phyloP scores from a whole-genome alignment of 2,888 invertebrate species.

The Drosophila nr. medialis region DNA sequence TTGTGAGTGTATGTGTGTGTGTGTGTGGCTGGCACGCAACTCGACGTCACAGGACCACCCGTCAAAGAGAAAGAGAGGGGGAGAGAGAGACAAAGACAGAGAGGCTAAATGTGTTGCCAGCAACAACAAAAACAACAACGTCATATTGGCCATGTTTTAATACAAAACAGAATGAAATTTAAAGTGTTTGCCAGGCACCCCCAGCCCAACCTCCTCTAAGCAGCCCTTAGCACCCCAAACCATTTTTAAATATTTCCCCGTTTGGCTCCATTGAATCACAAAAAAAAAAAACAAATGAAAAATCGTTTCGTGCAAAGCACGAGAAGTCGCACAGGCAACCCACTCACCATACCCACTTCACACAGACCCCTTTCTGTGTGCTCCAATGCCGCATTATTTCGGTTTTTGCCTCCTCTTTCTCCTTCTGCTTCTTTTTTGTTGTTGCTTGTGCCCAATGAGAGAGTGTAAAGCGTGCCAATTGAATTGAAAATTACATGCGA shows the following conservation, averaged over 20 bases:
- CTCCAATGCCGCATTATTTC: constrained; percentile 66
- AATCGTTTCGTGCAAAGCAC: constrained; percentile 80
- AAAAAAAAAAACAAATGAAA: constrained; percentile 57
- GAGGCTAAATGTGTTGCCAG: constrained; percentile 37
- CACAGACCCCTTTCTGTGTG: constrained; percentile 4
- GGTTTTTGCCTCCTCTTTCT: constrained; percentile 25
- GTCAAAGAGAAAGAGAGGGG: constrained; percentile 4
- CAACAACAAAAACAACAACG: constrained; percentile 34
- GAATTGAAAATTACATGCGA: constrained; percentile 78
- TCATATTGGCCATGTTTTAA: constrained; percentile 42
- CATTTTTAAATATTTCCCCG: constrained; percentile 28
- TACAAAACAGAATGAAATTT: constrained; percentile 43
- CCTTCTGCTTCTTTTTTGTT: background rate
- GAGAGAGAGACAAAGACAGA: constrained; percentile 7
- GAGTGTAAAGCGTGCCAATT: constrained; percentile 71
- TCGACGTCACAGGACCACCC: constrained; percentile 64
- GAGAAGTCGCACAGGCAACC: constrained; percentile 54
- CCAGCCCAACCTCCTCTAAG: background rate
- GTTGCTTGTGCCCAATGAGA: constrained; percentile 24
- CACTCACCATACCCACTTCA: constrained; percentile 7
- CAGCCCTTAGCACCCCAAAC: background rate
- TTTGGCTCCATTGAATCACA: constrained; percentile 53
- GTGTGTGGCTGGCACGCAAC: constrained; percentile 54
- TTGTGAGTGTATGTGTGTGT: background rate
- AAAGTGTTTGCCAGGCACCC: constrained; percentile 29